Percentiles rank a stretch among this genome's conserved stretches.
These are phyloP conservation scores for Zaprionus taronus DNA, from an alignment of 1,140 invertebrate species.

Conservation along the genomic window DNA sequence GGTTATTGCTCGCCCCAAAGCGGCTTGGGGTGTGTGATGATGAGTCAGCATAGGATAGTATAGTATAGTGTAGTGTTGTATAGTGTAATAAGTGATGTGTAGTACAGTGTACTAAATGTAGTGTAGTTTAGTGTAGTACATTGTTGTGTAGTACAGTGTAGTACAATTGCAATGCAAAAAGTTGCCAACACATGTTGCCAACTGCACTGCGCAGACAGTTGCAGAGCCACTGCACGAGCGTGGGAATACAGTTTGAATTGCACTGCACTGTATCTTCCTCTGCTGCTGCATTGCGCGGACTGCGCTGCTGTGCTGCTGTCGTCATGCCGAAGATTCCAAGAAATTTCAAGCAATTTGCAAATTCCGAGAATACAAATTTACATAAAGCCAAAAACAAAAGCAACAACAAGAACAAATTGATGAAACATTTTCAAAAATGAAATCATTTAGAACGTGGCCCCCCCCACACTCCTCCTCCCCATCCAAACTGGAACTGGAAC, in stretches of 20 bases:
- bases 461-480: not conserved
- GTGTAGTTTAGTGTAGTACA: not conserved
- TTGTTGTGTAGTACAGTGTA: not conserved
- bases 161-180: constrained; percentile 46
- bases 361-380: not conserved
- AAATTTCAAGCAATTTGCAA: constrained; percentile 19
- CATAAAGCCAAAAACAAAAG: not conserved
- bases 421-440: constrained; percentile 25
- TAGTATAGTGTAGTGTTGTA: too few species aligned
- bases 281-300: not conserved
- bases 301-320: not conserved
- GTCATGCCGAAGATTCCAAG: constrained; percentile 6
- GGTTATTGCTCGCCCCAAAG: constrained; percentile 2
- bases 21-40: not conserved
- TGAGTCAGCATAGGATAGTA: not conserved
- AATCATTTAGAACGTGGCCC: constrained; percentile 23
- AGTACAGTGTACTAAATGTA: too few species aligned
- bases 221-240: constrained; percentile 27
- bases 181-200: constrained; percentile 62
- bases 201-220: constrained; percentile 19
- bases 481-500: not conserved
- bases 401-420: constrained; percentile 1
- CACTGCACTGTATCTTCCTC: not conserved
- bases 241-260: constrained; percentile 31
- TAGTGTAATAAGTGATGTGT: too few species aligned